These are phyloP conservation scores for Anhinga rufa DNA, from an alignment of 2,113 vertebrate genomes.

Conservation along the genomic window DNA sequence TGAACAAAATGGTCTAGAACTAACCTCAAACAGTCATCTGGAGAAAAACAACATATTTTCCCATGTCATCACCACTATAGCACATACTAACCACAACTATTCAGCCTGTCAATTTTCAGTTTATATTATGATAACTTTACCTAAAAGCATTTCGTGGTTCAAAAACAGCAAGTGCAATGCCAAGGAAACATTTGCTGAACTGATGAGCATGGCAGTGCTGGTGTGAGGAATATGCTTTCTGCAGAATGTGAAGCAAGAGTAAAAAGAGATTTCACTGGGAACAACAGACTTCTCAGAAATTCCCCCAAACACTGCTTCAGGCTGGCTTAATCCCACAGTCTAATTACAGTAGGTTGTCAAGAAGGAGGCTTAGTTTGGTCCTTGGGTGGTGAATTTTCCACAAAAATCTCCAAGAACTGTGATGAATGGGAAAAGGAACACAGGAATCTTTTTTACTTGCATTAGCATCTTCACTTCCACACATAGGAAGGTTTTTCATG, in stretches of 20 bases:
- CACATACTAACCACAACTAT: conserved; percentile 26
- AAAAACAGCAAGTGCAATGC: conserved; percentile 56
- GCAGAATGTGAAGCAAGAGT: background rate
- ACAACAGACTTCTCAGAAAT: background rate
- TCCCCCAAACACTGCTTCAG: background rate
- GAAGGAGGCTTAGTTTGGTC: background rate
- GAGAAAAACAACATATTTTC: conserved; percentile 39
- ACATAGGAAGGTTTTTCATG: background rate
- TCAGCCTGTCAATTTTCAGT: conserved; percentile 48
- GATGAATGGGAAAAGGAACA: background rate
- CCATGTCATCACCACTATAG: conserved; percentile 34
- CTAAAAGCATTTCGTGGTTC: conserved; percentile 45
- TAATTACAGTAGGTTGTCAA: background rate
- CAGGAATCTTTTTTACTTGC: background rate
- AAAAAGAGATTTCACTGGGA: background rate
- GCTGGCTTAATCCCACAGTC: background rate
- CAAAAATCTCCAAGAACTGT: background rate
- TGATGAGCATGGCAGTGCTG: background rate
- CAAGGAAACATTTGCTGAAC: conserved; percentile 34
- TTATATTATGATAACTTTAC: conserved; percentile 56
- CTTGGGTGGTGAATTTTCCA: background rate
- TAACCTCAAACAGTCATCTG: conserved; percentile 39
- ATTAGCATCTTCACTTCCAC: background rate
- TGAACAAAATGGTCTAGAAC: conserved; percentile 26
- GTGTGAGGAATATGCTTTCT: background rate